A percentile compares a stretch with the other conserved stretches of the same genome.
Conservation (phyloP, 2,888 invertebrate species). For the Platynereis dumerilii region DNA sequence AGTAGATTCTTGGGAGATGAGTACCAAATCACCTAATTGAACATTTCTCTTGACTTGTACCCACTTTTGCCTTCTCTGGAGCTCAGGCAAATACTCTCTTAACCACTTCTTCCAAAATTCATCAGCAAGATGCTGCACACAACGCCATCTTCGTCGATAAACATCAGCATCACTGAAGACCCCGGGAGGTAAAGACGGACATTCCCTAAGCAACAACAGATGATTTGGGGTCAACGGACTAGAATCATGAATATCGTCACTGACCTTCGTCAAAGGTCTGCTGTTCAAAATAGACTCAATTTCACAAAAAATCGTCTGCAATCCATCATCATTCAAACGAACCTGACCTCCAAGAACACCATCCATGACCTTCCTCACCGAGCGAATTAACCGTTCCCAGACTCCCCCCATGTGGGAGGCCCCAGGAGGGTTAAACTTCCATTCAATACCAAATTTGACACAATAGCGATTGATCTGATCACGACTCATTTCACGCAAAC, state of each 20-base stretch:
- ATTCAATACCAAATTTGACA: constrained; percentile 18
- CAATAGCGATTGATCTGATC: too few species aligned
- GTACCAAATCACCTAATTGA: constrained; percentile 22
- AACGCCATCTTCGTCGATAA: constrained; percentile 21
- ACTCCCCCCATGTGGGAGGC: constrained; percentile 44
- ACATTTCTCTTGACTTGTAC: constrained; percentile 7
- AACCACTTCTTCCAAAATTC: constrained; percentile 27
- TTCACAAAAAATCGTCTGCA: too few species aligned
- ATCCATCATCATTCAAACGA: constrained; percentile 34
- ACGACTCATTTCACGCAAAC: constrained; percentile 23
- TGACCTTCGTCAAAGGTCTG: constrained; percentile 34
- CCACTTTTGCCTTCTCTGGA: constrained; percentile 27
- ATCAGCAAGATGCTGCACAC: constrained; percentile 24
- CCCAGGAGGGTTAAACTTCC: constrained; percentile 36
- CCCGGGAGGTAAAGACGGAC: constrained; percentile 5
- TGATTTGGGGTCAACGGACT: constrained; percentile 26
- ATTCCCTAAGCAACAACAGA: constrained; percentile 21
- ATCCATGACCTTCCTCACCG: constrained; percentile 35
- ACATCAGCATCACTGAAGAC: too few species aligned
- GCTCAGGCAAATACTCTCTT: constrained; percentile 17
- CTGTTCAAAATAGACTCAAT: constrained; percentile 34
- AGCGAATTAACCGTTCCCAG: constrained; percentile 44
- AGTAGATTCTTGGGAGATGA: too few species aligned
- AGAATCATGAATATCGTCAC: too few species aligned
- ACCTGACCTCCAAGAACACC: constrained; percentile 27